Conservation (phyloP, 1,140 invertebrate genomes). For the Paramacrobiotus metropolitanus region DNA sequence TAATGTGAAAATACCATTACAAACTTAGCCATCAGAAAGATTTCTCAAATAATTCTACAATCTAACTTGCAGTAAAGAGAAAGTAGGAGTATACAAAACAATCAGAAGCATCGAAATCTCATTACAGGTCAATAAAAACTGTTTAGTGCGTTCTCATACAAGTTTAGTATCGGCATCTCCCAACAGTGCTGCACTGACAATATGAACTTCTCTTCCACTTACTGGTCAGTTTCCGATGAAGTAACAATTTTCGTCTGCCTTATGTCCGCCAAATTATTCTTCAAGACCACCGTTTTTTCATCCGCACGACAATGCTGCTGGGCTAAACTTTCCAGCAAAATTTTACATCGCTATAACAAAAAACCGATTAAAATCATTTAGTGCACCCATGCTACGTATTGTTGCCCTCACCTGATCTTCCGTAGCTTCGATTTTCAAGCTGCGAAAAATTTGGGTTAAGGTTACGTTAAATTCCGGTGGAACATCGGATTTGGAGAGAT, state of each 20-base stretch:
- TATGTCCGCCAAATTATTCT: not conserved
- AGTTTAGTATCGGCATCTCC: no score
- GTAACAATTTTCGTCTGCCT: not conserved
- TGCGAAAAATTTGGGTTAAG: not conserved
- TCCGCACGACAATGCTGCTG: not conserved
- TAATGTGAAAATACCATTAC: no score
- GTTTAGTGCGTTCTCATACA: no score
- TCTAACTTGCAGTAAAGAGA: no score
- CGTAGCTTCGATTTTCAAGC: not conserved
- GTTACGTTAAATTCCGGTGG: not conserved
- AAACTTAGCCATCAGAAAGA: no score
- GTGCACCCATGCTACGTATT: not conserved
- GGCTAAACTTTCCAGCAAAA: not conserved
- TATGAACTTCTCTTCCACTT: no score
- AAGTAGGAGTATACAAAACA: no score
- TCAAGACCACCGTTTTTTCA: not conserved
- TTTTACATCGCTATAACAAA: not conserved
- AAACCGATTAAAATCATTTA: not conserved
- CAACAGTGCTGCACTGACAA: no score
- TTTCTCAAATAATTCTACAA: no score
- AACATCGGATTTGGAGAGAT: not conserved
- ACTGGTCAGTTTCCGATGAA: not conserved
- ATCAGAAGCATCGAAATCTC: no score
- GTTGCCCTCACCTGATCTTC: not conserved
- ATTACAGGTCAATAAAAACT: no score